Percentiles rank a stretch among this genome's conserved stretches.
These are phyloP conservation scores for Drosophila colorata DNA, from an alignment of 2,888 invertebrate genomes.

Conservation along the genomic window DNA sequence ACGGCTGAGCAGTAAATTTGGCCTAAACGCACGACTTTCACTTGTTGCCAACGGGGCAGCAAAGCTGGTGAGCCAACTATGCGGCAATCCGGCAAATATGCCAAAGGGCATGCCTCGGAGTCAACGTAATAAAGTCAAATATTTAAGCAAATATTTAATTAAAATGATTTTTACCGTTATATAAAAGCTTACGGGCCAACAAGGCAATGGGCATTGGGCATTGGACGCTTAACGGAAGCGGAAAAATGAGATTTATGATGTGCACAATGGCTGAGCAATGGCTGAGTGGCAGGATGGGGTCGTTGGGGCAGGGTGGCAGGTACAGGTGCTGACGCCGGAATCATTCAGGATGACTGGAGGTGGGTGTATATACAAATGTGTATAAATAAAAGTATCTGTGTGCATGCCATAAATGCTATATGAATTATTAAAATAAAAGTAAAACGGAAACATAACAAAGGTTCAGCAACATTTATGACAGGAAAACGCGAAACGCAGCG, in stretches of 20 bases:
- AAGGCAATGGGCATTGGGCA: constrained; percentile 51
- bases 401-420: constrained; percentile 74
- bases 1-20: constrained; percentile 31
- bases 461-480: constrained; percentile 79
- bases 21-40: constrained; percentile 25
- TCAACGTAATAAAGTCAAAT: constrained; percentile 9
- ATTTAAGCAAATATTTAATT: constrained; percentile 59
- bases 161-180: constrained; percentile 40
- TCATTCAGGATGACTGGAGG: constrained; percentile 4
- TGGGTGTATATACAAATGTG: constrained; percentile 32
- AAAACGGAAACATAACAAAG: constrained; percentile 80
- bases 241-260: constrained; percentile 81
- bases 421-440: constrained; percentile 81
- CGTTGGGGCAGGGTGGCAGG: neutral
- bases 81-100: constrained; percentile 3
- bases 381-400: constrained; percentile 71
- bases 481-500: constrained; percentile 76
- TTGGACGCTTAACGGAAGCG: constrained; percentile 69
- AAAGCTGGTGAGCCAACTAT: neutral
- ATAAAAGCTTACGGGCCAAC: neutral
- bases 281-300: neutral
- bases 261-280: constrained; percentile 52
- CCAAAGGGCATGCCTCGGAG: neutral
- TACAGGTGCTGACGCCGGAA: constrained; percentile 49
- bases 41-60: constrained; percentile 63